Base-by-base conservation (phyloP, 2,113 vertebrate species). In the Thryonomys swinderianus region DNA sequence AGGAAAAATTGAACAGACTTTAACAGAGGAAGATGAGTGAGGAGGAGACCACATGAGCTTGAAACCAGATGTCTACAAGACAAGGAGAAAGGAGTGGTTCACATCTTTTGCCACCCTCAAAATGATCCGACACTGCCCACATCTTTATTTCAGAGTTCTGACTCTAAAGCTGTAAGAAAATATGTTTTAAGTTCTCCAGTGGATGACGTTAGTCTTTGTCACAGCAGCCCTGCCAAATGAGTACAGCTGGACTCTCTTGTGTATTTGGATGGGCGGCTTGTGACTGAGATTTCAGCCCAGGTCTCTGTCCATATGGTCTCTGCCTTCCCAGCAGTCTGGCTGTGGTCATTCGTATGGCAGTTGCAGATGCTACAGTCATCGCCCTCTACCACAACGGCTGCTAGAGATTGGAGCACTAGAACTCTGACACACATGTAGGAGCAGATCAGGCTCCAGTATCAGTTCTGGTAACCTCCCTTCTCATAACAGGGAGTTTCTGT, bases 401-500 rank as follows among this genome's bases (percentile, higher is more conserved):
- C 78, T n/a, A 45, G 74, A 66, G 6, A n/a, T 40, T 25, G 17
- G 9, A 61, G 34, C 40, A 30, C 13, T 14, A 40, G 80, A 51
- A 17, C 2, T 45, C 42, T 81, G 55, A 37, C 37, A 53, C 25
- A 51, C 32, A 85, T 92, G 6, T 57, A 17, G 42, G 48, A 90
- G 34, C 30, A 82, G 48, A 12, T 95, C 71, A 66, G 48, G 40
- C 2, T 71, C 37, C 21, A 53, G 0, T 74, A 85, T 57, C 45
- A 83, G 57, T 83, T 93, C 74, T 86, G 57, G 7, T 83, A 94
- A 89, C 32, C 0, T 55, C 34, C 82, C 6, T n/a, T n/a, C n/a
- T 51, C 48, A 30, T 18, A 25, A 67, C 30, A 2, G 7, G 25
- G 83, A 67, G 11, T 62, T 67, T 69, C 17, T 62, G 51, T 74